A percentile compares a stretch with the other conserved stretches of the same genome.
Conservation (phyloP, 2,888 invertebrate genomes). For the Orthosia gracilis region DNA sequence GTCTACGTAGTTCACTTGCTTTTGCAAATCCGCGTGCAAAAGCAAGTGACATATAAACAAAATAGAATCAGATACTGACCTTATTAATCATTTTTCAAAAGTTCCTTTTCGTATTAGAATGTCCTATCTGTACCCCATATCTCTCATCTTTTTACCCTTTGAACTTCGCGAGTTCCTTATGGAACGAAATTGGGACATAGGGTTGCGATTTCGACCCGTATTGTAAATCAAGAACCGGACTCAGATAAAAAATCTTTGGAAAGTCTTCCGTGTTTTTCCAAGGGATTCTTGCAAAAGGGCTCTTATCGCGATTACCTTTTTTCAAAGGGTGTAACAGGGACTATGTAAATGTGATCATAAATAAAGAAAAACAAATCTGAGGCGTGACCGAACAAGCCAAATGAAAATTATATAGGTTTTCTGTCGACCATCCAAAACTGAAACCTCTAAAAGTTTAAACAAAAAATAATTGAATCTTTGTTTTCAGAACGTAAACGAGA, state of each 20-base stretch:
- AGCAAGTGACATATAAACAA: no score
- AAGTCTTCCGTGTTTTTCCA: conserved; percentile 18
- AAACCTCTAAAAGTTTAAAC: background rate
- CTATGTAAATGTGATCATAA: conserved; percentile 23
- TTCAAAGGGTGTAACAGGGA: background rate
- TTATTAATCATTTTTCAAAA: conserved; percentile 4
- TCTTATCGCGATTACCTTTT: conserved; percentile 41
- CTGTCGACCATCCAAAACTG: background rate
- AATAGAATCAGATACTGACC: background rate
- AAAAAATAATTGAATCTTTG: background rate
- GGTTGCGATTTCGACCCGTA: conserved; percentile 32
- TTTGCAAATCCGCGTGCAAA: no score
- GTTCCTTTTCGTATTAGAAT: background rate
- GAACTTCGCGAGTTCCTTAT: conserved; percentile 42
- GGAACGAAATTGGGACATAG: conserved; percentile 25
- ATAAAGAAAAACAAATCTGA: conserved; percentile 37
- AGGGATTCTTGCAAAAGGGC: conserved; percentile 28
- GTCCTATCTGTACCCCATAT: conserved; percentile 25
- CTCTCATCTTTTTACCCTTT: conserved; percentile 46
- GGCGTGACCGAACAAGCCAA: conserved; percentile 33
- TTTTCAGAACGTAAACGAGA: background rate
- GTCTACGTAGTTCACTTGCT: no score
- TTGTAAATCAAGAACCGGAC: conserved; percentile 23
- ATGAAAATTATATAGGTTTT: conserved; percentile 16
- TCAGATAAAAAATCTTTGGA: conserved; percentile 42